phyloP scores from a whole-genome alignment of 2,113 vertebrate genomes.

The Blennius ocellaris region DNA sequence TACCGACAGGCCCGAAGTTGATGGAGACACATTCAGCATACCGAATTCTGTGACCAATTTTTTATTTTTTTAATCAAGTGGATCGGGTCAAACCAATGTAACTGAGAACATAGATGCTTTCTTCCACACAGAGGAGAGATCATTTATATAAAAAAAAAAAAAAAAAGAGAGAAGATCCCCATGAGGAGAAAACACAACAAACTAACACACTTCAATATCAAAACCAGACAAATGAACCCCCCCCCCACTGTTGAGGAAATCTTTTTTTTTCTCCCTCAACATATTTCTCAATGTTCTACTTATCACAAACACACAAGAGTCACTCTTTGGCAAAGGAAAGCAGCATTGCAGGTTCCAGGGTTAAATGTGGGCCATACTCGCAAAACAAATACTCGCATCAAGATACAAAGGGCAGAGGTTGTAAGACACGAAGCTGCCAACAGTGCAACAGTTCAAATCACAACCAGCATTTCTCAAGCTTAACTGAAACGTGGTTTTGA shows the following conservation, averaged over 20 bases:
- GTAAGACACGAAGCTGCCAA: conserved; percentile 5
- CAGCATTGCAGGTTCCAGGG: neutral
- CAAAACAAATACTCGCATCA: conserved; percentile 39
- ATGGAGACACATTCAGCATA: neutral
- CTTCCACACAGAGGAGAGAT: too few relatives aligned
- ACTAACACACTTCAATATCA: neutral
- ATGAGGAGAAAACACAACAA: neutral
- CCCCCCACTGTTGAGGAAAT: too few relatives aligned
- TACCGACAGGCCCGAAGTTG: conserved; percentile 10
- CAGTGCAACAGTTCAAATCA: neutral
- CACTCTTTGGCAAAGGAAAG: neutral
- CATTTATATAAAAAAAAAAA: too few relatives aligned
- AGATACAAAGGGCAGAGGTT: conserved; percentile 5
- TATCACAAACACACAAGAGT: conserved; percentile 35
- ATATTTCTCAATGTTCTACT: neutral
- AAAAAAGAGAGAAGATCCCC: too few relatives aligned
- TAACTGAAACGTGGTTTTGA: too few relatives aligned
- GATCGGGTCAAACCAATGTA: neutral
- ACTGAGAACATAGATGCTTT: neutral
- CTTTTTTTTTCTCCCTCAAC: neutral
- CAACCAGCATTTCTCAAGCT: neutral
- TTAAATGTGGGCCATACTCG: conserved; percentile 50
- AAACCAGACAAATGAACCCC: neutral
- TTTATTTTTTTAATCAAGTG: too few relatives aligned
- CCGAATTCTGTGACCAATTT: conserved; percentile 13